Base-by-base conservation (phyloP, 2,113 vertebrate genomes). In the Dromas ardeola region DNA sequence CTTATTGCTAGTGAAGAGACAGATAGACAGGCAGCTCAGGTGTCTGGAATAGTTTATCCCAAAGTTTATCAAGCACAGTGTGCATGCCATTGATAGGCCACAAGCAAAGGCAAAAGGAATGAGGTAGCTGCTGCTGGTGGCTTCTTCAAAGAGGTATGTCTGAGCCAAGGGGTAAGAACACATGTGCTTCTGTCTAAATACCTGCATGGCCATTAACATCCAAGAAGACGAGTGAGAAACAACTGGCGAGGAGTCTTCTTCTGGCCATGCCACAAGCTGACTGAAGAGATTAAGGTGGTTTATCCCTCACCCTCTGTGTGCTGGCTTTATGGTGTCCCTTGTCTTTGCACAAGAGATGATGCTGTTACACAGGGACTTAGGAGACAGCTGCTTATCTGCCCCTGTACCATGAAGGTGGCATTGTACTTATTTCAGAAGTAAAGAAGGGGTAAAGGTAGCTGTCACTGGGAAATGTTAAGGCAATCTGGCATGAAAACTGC, bases 61-160 rank as follows among this genome's bases (percentile, higher is more conserved):
- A 34, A 66, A 61, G 43, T 55, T 94, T 79, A 67, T 42, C 55
- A 78, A 36, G 61, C 10, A n/a, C 2, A 0, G 9, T 27, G 32
- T 67, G 7, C 0, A 2, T 73, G n/a, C 22, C 0, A 0, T 5
- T 42, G 62, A 66, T 32, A 65, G 38, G 4, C 8, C 50, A 73
- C 3, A 88, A 32, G 17, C 11, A 74, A 82, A 58, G 32, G 15
- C n/a, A 81, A 25, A 63, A 88, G 14, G 11, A 32, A 12, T 15
- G 15, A 71, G 43, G 69, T 27, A 88, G 19, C 23, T 90, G 56
- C 18, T 58, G 7, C 26, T 73, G 25, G 11, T 53, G 34, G 4
- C 49, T 84, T 81, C n/a, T 83, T 61, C 15, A 58, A 73, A 76
- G 47, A 69, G 7, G 32, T 43, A 8, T 50, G 14, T 29, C 40